Evolutionary conservation across 2,888 invertebrate genomes (phyloP).

Genomic region (Drosophila demipolita): DNA sequence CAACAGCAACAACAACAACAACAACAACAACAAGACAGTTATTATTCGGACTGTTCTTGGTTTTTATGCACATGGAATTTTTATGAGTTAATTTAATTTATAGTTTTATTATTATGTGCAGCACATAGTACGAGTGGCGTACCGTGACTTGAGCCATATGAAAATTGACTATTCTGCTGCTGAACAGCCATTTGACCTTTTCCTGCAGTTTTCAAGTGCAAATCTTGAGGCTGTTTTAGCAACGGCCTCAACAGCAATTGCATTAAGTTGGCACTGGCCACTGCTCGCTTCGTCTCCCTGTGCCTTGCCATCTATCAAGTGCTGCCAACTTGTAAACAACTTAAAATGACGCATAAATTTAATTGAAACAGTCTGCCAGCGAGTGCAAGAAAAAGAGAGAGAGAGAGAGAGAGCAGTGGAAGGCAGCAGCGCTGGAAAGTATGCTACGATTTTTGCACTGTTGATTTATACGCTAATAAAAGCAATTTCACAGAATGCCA

Average conservation of each 20-base stretch:
- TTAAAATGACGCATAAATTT: conserved; percentile 78
- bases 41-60: conserved; percentile 67
- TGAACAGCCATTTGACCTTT: conserved; percentile 18
- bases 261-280: conserved; percentile 36
- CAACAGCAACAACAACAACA: conserved; percentile 56
- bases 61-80: conserved; percentile 84
- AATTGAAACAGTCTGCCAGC: conserved; percentile 65
- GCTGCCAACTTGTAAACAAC: conserved; percentile 71
- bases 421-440: conserved; percentile 44
- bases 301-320: conserved; percentile 9
- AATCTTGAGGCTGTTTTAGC: conserved; percentile 24
- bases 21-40: conserved; percentile 63
- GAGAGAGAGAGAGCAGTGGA: not conserved
- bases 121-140: conserved; percentile 61
- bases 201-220: conserved; percentile 53
- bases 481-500: conserved; percentile 76
- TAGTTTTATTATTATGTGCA: conserved; percentile 84
- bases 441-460: conserved; percentile 78
- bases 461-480: conserved; percentile 79
- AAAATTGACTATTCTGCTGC: conserved; percentile 38
- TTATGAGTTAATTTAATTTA: conserved; percentile 85
- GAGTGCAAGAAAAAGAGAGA: not conserved
- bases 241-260: conserved; percentile 40
- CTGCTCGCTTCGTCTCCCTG: not conserved
- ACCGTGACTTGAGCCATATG: conserved; percentile 34